Percentiles rank a stretch among this genome's conserved stretches.
Evolutionary conservation across 1,140 invertebrate species (phyloP).

Genomic region (Lepidurus packardi): DNA sequence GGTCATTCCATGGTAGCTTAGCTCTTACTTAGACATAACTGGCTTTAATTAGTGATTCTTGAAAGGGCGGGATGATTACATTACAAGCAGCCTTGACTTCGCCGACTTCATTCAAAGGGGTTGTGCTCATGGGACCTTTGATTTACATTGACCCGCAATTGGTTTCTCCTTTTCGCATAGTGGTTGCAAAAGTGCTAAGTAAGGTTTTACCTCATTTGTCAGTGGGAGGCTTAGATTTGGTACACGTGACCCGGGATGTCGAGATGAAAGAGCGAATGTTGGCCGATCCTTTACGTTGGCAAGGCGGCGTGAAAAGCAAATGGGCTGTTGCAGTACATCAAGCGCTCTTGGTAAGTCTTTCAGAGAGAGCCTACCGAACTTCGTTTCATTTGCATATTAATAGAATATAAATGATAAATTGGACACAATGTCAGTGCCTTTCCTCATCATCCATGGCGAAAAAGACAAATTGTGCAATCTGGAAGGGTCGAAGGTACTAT

Average conservation of each 20-base stretch:
- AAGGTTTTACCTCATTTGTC: conserved; percentile 28
- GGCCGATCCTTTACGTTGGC: conserved; percentile 34
- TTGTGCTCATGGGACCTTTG: conserved; percentile 36
- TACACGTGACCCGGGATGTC: conserved; percentile 34
- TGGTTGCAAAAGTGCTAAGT: conserved; percentile 28
- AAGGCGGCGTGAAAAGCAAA: conserved; percentile 34
- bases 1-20: conserved; percentile 48
- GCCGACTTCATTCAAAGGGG: conserved; percentile 31
- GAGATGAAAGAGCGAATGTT: conserved; percentile 31
- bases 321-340: conserved; percentile 30
- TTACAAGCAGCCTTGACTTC: conserved; percentile 32
- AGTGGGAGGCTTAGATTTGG: conserved; percentile 31
- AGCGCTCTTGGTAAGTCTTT: conserved; percentile 27
- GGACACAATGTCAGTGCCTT: conserved; percentile 33
- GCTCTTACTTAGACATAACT: neutral
- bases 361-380: neutral
- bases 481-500: conserved; percentile 29
- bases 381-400: neutral
- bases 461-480: conserved; percentile 35
- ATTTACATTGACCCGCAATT: conserved; percentile 34
- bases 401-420: conserved; percentile 33
- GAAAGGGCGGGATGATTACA: conserved; percentile 36
- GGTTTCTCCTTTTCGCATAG: conserved; percentile 30
- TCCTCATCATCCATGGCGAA: conserved; percentile 33
- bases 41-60: conserved; percentile 4